Conservation (phyloP, 53 echinoderm and acorn worm genomes). For the Echinometra lucunter region DNA sequence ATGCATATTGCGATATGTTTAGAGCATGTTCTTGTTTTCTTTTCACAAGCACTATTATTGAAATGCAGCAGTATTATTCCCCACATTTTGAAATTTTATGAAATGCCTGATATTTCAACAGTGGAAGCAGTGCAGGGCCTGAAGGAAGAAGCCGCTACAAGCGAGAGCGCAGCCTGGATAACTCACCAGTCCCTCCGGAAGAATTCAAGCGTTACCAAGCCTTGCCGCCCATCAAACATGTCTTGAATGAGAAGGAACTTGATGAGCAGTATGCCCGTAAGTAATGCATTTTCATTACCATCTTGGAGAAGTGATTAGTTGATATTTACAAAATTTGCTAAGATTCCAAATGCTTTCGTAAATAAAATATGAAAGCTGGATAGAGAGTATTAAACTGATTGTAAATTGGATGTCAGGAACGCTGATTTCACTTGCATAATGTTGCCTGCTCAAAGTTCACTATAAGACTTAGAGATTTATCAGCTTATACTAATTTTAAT, state of each 20-base stretch:
- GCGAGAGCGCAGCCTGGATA: conserved; percentile 65
- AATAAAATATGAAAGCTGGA: background rate
- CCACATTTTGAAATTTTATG: background rate
- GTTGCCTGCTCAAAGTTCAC: too few species aligned
- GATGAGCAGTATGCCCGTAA: conserved; percentile 66
- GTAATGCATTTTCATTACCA: background rate
- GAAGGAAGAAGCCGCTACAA: conserved; percentile 31
- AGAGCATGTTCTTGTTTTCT: background rate
- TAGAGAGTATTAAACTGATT: background rate
- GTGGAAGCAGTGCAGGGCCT: conserved; percentile 58
- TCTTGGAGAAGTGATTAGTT: too few species aligned
- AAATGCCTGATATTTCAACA: conserved; percentile 19
- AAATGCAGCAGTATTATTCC: background rate
- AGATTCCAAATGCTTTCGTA: too few species aligned
- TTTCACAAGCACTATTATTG: background rate
- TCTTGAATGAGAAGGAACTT: conserved; percentile 79
- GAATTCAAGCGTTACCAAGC: conserved; percentile 97
- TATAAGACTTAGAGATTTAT: background rate
- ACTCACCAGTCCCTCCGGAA: conserved; percentile 66
- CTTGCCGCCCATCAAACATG: conserved; percentile 92
- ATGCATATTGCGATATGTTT: background rate
- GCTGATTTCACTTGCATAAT: too few species aligned
- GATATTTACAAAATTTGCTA: background rate
- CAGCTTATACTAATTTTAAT: too few species aligned
- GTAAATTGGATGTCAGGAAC: background rate